phyloP scores from a whole-genome alignment of 2,888 invertebrate species.

The Dione vanillae region DNA sequence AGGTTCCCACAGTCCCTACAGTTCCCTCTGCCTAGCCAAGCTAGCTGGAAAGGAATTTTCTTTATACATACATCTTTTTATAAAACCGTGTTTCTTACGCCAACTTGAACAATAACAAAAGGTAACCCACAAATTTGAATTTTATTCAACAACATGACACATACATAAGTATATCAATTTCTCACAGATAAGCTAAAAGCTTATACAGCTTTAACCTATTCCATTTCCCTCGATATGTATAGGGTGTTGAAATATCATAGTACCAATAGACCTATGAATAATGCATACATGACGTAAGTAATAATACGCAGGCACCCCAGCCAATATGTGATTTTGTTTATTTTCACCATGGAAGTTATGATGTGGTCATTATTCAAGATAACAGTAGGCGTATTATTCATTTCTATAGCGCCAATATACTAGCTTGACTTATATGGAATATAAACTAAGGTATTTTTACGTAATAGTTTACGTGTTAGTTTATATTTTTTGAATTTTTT shows the following conservation, averaged over 20 bases:
- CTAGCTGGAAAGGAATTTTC: background rate
- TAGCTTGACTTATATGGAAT: background rate
- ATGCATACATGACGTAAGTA: slow-evolving; percentile 69
- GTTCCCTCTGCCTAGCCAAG: background rate
- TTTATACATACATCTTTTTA: background rate
- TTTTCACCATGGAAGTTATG: slow-evolving; percentile 47
- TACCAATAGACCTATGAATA: slow-evolving; percentile 76
- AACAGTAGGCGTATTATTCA: slow-evolving; percentile 49
- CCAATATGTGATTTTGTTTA: slow-evolving; percentile 61
- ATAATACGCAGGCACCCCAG: slow-evolving; percentile 67
- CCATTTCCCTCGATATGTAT: slow-evolving; percentile 21
- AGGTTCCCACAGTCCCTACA: no score
- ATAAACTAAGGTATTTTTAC: background rate
- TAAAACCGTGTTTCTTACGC: background rate
- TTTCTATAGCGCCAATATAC: slow-evolving; percentile 22
- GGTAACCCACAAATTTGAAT: no score
- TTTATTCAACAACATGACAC: background rate
- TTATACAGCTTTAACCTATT: slow-evolving; percentile 28
- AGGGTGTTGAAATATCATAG: slow-evolving; percentile 65
- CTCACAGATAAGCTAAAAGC: slow-evolving; percentile 10
- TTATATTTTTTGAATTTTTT: no score
- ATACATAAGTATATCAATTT: background rate
- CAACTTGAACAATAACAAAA: background rate
- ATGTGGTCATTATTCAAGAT: slow-evolving; percentile 51
- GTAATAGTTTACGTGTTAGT: no score